Percentiles rank a stretch among this genome's conserved stretches.
Evolutionary conservation across 1,140 invertebrate genomes (phyloP).

Genomic region (Drosophila lowei): DNA sequence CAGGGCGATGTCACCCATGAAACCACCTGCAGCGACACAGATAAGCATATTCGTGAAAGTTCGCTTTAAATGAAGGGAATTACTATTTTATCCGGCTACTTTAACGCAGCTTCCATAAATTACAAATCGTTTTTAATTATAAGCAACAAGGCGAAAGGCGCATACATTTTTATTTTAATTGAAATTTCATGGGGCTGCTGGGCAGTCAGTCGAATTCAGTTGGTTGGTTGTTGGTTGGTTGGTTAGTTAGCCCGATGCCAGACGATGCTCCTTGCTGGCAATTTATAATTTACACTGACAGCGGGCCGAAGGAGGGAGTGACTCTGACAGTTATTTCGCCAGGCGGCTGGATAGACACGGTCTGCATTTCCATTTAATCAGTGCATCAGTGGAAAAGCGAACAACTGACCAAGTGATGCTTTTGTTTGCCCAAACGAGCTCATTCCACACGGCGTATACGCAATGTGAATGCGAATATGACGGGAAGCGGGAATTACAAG

Average conservation of each 20-base stretch:
- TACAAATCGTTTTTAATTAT: constrained; percentile 70
- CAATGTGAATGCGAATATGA: constrained; percentile 31
- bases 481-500: neutral
- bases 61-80: constrained; percentile 43
- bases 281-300: constrained; percentile 71
- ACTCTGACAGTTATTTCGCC: constrained; percentile 44
- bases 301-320: neutral
- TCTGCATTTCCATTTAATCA: constrained; percentile 75
- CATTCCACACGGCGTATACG: constrained; percentile 48
- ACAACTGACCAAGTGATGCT: constrained; percentile 30
- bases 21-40: constrained; percentile 85
- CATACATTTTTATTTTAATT: constrained; percentile 76
- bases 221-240: constrained; percentile 5
- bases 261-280: constrained; percentile 32
- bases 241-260: constrained; percentile 12
- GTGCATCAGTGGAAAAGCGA: constrained; percentile 44
- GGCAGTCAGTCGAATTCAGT: neutral
- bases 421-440: constrained; percentile 44
- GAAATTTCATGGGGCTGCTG: constrained; percentile 68
- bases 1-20: constrained; percentile 92
- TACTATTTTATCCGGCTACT: neutral
- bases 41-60: constrained; percentile 11
- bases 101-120: constrained; percentile 30
- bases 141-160: constrained; percentile 40
- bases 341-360: constrained; percentile 57